Percentiles rank a stretch among this genome's conserved stretches.
These are phyloP conservation scores for Centropus unirufus DNA, from an alignment of 2,113 vertebrate species.

Conservation along the genomic window DNA sequence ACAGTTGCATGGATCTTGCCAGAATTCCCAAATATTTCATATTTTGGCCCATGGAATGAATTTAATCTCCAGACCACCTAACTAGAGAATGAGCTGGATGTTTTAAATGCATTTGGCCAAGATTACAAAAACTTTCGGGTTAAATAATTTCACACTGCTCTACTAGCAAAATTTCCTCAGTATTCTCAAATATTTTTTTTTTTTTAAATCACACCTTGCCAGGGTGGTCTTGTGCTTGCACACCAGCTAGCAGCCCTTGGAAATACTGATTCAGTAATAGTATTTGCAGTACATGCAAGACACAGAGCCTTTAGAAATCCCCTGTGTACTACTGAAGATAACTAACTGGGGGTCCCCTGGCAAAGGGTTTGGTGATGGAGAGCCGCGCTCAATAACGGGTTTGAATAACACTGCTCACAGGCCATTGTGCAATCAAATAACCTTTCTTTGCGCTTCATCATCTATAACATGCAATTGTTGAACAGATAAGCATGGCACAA, in stretches of 20 bases:
- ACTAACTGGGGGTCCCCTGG: not conserved
- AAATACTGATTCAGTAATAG: not conserved
- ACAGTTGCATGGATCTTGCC: not conserved
- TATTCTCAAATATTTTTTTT: not conserved
- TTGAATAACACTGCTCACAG: not conserved
- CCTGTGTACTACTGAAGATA: not conserved
- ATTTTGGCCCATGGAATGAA: constrained; percentile 5
- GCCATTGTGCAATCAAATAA: not conserved
- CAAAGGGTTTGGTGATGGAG: not conserved
- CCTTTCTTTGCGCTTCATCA: not conserved
- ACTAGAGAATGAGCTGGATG: not conserved
- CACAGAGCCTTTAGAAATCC: not conserved
- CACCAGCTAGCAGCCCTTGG: not conserved
- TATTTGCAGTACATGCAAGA: not conserved
- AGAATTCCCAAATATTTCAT: constrained; percentile 60
- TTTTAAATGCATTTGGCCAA: constrained; percentile 10
- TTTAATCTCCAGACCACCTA: constrained; percentile 63
- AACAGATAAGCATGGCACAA: not conserved
- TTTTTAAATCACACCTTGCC: constrained; percentile 19
- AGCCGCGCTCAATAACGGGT: not conserved
- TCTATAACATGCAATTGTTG: not conserved
- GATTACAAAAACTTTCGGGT: constrained; percentile 29
- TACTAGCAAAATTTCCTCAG: not conserved
- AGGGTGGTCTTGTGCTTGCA: constrained; percentile 12
- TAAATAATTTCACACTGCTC: not conserved